phyloP scores from a whole-genome alignment of 2,797 vertebrate species.

The Emys orbicularis region DNA sequence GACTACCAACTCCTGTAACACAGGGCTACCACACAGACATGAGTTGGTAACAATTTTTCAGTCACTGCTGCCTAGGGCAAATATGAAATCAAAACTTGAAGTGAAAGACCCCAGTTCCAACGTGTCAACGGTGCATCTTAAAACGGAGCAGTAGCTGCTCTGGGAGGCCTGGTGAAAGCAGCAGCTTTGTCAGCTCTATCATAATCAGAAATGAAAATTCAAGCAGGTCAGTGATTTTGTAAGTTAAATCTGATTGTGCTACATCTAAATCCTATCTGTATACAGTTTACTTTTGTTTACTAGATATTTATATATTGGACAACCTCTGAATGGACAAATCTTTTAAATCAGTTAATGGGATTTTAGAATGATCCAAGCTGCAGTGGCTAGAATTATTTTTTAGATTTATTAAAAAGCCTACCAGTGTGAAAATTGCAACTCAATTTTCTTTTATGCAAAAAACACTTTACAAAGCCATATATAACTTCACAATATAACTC shows the following conservation, averaged over 20 bases:
- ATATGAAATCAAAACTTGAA: not conserved
- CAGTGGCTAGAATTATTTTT: conserved; percentile 22
- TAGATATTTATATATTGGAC: not conserved
- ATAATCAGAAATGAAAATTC: not conserved
- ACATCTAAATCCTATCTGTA: no score
- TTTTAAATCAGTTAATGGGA: not conserved
- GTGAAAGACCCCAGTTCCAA: not conserved
- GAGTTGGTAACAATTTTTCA: not conserved
- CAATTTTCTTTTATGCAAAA: not conserved
- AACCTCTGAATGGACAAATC: not conserved
- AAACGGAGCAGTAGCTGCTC: not conserved
- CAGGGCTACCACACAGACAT: not conserved
- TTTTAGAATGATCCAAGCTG: conserved; percentile 20
- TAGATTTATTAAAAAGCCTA: conserved; percentile 44
- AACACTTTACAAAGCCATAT: conserved; percentile 1
- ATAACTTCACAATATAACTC: not conserved
- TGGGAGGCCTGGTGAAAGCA: not conserved
- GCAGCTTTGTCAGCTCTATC: not conserved
- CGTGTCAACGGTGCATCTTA: rapidly evolving
- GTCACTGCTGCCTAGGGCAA: not conserved
- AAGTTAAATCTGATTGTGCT: not conserved
- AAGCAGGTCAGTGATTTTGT: not conserved
- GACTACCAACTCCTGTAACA: not conserved
- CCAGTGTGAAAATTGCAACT: not conserved
- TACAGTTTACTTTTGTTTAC: not conserved